Evolutionary conservation across 30 jellyfish, hydroid and myxozoan genomes (phyloP), one percentile per base, ranked within the genome.

Genomic region (Turritopsis rubra): DNA sequence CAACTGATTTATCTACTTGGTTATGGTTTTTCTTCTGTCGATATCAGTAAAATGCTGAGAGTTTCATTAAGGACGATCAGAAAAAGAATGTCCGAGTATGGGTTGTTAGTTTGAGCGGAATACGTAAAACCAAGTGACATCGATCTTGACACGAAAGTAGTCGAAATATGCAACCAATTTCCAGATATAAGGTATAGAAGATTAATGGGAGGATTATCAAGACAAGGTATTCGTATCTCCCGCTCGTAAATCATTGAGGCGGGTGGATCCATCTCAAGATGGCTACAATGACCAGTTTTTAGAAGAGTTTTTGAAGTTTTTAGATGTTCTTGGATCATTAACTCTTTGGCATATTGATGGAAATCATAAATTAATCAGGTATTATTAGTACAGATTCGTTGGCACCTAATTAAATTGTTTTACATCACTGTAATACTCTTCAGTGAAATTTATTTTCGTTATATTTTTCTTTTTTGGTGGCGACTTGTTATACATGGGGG

Each of bases 291-390:
- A 21, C 76, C 76, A 66, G 29, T 66, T 66, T 41, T 41, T 41
- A 41, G 60, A 41, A 41, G 60, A 41, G 60, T 3, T 3, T 41
- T 3, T 41, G 5, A 17, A 1, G 76, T 66, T 21, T 17, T 17
- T 21, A 17, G 5, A 17, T 26, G 76, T 66, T 21, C 76, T 17
- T 21, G 76, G 29, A 9, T 9, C 77, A 68, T 0, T 68, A 27
- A 22, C 77, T 19, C 77, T 68, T 68, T 68, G 77, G 77, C 77
- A 68, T 19, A 68, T 68, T 9, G 77, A 68, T 19, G 77, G 1
- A 68, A 68, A 68, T 68, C 77, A 68, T 68, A 68, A 68, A 68
- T 68, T 68, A 27, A 68, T 68, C 77, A 23, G 77, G 77, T 68
- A 66, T 66, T 9, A 21, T 21, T 66, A 21, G 29, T 21, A 26